A percentile compares a stretch with the other conserved stretches of the same genome.
These are phyloP conservation scores for Pygoscelis adeliae DNA, from an alignment of 2,113 vertebrate genomes.

Conservation along the genomic window DNA sequence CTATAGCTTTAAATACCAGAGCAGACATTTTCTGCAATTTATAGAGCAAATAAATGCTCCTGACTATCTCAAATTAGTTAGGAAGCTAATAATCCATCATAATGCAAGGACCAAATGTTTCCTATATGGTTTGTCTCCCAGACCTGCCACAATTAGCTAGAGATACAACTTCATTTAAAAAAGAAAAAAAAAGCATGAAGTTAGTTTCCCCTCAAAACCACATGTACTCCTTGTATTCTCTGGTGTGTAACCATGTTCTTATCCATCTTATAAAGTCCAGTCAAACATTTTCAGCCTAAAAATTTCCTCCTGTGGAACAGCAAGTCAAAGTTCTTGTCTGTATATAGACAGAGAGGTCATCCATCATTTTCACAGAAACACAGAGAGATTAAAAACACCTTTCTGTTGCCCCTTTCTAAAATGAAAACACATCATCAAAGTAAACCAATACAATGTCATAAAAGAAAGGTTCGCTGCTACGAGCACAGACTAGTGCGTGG, in stretches of 20 bases:
- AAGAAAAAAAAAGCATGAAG: not conserved
- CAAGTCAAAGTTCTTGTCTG: not conserved
- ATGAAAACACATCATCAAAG: not conserved
- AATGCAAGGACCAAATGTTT: not conserved
- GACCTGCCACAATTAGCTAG: not conserved
- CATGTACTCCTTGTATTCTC: not conserved
- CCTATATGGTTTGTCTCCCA: not conserved
- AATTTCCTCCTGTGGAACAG: not conserved
- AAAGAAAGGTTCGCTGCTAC: not conserved
- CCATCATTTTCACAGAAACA: not conserved
- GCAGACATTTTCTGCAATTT: not conserved
- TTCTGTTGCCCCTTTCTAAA: not conserved
- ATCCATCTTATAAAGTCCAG: not conserved
- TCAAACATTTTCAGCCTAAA: not conserved
- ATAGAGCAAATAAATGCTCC: not conserved
- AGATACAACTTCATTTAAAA: not conserved
- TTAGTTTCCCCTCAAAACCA: not conserved
- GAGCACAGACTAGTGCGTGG: not conserved
- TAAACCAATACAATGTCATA: not conserved
- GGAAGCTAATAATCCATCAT: not conserved
- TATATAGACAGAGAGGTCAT: not conserved
- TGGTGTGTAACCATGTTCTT: too few species aligned
- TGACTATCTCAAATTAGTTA: not conserved
- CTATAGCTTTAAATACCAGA: not conserved
- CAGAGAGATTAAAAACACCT: not conserved